Conservation (phyloP, 2,888 invertebrate species). For the Hyppa rectilinea region DNA sequence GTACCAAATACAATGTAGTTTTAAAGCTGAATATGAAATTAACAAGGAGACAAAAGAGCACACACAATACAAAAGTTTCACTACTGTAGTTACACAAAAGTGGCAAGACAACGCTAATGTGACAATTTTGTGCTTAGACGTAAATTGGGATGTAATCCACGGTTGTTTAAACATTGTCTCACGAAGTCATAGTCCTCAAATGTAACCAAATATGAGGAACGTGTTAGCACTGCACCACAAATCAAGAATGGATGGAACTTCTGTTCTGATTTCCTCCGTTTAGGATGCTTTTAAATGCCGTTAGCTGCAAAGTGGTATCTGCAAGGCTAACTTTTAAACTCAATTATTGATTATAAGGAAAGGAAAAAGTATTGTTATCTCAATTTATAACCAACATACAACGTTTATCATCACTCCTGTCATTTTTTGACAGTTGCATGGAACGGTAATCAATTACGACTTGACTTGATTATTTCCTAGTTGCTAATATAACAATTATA, state of each 20-base stretch:
- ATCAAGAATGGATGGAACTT: not conserved
- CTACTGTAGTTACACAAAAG: conserved; percentile 65
- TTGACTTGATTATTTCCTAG: too few species aligned
- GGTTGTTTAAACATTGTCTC: conserved; percentile 66
- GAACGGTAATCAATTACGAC: too few species aligned
- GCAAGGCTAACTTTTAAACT: too few species aligned
- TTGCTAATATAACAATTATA: not conserved
- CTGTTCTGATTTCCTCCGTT: not conserved
- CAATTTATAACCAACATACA: too few species aligned
- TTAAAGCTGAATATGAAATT: conserved; percentile 33
- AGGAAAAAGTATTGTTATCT: too few species aligned
- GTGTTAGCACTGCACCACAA: conserved; percentile 24
- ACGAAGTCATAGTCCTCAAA: conserved; percentile 69
- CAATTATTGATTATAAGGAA: too few species aligned
- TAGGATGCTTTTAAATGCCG: not conserved
- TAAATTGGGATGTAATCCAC: conserved; percentile 70
- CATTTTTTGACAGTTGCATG: too few species aligned
- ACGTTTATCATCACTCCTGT: too few species aligned
- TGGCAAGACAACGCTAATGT: conserved; percentile 75
- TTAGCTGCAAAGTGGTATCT: not conserved
- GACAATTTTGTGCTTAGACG: conserved; percentile 70
- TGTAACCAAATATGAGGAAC: conserved; percentile 60
- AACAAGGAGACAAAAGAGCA: conserved; percentile 29
- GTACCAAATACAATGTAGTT: not conserved
- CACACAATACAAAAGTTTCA: conserved; percentile 19